Conservation (phyloP, 2,888 invertebrate species). For the Caenorhabditis doughertyi region DNA sequence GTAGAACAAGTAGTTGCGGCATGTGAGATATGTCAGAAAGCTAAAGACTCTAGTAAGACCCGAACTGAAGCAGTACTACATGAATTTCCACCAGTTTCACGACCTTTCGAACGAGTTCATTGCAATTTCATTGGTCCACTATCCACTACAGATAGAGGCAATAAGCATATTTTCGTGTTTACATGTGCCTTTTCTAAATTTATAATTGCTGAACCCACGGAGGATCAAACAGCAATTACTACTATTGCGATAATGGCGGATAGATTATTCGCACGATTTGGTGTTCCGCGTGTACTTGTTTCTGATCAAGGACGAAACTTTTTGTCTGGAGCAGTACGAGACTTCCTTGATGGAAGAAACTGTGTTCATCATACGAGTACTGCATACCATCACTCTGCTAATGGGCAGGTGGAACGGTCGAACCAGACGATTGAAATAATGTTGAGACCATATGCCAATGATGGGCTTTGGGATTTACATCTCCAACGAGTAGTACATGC, state of each 20-base stretch:
- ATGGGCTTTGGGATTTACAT: not conserved
- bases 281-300: slow-evolving; percentile 1
- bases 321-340: not conserved
- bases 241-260: not conserved
- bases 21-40: not conserved
- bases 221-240: not conserved
- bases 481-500: not conserved
- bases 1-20: not conserved
- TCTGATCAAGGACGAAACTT: slow-evolving; percentile 24
- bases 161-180: not conserved
- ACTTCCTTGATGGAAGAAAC: not conserved
- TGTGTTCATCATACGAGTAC: not conserved
- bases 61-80: not conserved
- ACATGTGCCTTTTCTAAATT: slow-evolving; percentile 4
- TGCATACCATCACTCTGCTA: not conserved
- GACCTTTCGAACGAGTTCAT: not conserved
- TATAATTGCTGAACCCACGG: not conserved
- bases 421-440: not conserved
- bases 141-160: not conserved
- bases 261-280: slow-evolving; percentile 12
- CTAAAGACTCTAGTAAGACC: not conserved
- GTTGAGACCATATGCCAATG: not conserved
- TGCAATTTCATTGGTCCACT: slow-evolving; percentile 10
- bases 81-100: not conserved
- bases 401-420: not conserved